Evolutionary conservation across 2,797 vertebrate species (phyloP).

Genomic region (Percopsis omiscomaycus): DNA sequence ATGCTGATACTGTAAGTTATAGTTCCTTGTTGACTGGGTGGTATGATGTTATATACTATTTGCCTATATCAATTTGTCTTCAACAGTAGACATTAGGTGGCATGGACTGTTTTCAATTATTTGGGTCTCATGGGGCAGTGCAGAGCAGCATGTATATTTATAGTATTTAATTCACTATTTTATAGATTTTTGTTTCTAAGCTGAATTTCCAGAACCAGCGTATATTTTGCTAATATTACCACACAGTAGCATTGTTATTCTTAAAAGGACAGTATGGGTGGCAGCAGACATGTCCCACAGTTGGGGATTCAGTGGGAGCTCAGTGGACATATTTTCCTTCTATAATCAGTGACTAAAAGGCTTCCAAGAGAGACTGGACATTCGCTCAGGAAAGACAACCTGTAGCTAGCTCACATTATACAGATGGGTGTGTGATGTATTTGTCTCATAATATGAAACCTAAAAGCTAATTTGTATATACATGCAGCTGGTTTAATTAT

Average conservation of each 20-base stretch:
- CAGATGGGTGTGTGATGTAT: slow-evolving; percentile 1
- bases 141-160: slow-evolving; percentile 32
- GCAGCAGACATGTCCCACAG: slow-evolving; percentile 30
- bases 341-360: slow-evolving; percentile 67
- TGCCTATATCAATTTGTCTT: too few species aligned
- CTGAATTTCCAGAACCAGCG: too few species aligned
- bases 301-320: slow-evolving; percentile 49
- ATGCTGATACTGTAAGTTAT: too few species aligned
- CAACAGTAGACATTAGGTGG: neutral
- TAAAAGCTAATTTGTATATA: slow-evolving; percentile 8
- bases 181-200: too few species aligned
- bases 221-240: neutral
- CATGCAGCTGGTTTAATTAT: neutral
- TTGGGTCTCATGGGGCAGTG: neutral
- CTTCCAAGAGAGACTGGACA: slow-evolving; percentile 45
- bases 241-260: slow-evolving; percentile 34
- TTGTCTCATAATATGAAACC: neutral
- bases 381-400: slow-evolving; percentile 19
- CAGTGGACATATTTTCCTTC: slow-evolving; percentile 68
- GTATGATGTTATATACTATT: too few species aligned
- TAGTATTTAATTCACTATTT: slow-evolving; percentile 8
- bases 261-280: slow-evolving; percentile 43
- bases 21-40: too few species aligned
- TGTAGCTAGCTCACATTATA: neutral
- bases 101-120: too few species aligned